phyloP scores from a whole-genome alignment of 2,797 vertebrate genomes.

The Spizella passerina region DNA sequence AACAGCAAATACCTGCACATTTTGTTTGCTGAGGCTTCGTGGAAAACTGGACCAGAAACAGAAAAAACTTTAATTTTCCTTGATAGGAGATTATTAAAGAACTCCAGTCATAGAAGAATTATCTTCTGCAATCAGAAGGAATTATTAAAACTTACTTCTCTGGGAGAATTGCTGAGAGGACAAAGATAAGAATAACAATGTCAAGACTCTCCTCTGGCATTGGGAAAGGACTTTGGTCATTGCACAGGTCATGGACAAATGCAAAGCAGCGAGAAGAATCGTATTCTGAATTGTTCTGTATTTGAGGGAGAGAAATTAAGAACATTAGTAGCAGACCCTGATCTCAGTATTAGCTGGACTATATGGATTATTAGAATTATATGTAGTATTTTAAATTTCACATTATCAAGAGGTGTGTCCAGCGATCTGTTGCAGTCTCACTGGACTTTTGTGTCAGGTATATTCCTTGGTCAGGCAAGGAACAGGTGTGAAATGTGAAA shows the following conservation, averaged over 20 bases:
- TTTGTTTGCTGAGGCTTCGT: background rate
- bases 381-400: background rate
- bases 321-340: background rate
- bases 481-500: background rate
- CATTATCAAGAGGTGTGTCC: background rate
- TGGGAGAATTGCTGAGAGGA: constrained; percentile 93
- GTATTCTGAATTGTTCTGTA: constrained; percentile 88
- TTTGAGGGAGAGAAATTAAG: background rate
- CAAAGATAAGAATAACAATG: constrained; percentile 93
- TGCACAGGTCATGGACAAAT: constrained; percentile 92
- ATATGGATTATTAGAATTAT: background rate
- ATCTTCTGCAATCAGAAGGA: background rate
- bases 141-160: constrained; percentile 83
- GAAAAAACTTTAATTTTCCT: background rate
- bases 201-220: constrained; percentile 87
- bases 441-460: background rate
- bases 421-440: background rate
- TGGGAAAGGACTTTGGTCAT: constrained; percentile 82
- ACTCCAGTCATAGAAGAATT: background rate
- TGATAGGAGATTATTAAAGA: background rate
- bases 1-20: background rate
- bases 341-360: background rate
- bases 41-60: background rate
- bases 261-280: constrained; percentile 88
- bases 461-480: background rate